phyloP scores from a whole-genome alignment of 1,140 invertebrate species.

The Drosophila busckii region DNA sequence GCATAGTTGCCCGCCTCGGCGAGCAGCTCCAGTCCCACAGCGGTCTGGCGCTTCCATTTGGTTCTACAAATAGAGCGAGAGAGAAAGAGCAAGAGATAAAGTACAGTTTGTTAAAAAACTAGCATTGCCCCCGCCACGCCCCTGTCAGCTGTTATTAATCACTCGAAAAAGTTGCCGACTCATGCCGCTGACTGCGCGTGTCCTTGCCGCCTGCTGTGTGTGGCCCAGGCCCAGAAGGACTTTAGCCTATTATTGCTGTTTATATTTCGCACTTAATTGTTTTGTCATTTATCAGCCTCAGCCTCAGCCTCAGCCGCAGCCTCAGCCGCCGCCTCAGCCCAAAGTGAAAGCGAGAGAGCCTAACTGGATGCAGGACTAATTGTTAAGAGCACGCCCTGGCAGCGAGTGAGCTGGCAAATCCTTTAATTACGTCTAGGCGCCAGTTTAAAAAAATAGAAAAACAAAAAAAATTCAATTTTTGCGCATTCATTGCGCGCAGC shows the following conservation, averaged over 20 bases:
- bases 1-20: conserved; percentile 98
- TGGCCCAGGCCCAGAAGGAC: conserved; percentile 9
- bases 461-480: conserved; percentile 5
- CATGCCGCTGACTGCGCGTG: conserved; percentile 38
- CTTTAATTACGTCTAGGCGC: conserved; percentile 62
- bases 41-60: conserved; percentile 99
- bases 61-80: conserved; percentile 85
- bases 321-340: conserved; percentile 11
- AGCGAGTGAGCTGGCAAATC: conserved; percentile 43
- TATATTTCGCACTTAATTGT: conserved; percentile 78
- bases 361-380: conserved; percentile 31
- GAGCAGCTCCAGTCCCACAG: conserved; percentile 96
- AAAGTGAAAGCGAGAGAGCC: background rate
- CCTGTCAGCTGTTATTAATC: conserved; percentile 35
- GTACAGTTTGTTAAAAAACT: conserved; percentile 25
- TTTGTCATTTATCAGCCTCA: conserved; percentile 68
- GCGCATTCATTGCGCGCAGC: conserved; percentile 31
- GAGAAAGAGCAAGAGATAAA: conserved; percentile 46
- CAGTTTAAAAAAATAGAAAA: conserved; percentile 30
- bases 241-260: conserved; percentile 45
- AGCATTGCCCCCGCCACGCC: too few relatives aligned
- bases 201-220: conserved; percentile 28
- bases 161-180: conserved; percentile 23
- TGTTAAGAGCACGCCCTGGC: conserved; percentile 41
- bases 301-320: conserved; percentile 8